Base-by-base conservation (phyloP, 2,113 vertebrate genomes). In the Syngnathoides biaculeatus region DNA sequence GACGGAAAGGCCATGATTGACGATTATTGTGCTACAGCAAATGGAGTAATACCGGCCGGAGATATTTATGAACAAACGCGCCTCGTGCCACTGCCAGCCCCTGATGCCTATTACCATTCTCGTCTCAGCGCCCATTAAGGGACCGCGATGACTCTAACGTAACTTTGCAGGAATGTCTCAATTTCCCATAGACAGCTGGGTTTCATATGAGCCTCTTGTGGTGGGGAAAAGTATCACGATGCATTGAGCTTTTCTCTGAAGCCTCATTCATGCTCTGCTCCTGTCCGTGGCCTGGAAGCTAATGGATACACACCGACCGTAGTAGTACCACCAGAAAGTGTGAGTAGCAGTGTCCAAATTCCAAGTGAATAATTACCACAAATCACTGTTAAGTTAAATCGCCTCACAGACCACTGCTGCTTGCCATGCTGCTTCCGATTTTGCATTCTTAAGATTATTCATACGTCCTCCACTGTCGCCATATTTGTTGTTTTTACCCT, bases 21-120 rank as follows among this genome's bases (percentile, higher is more conserved):
- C 90, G 88, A 90, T 90, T 88, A 89, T 87, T 82, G 84, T 87
- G 89, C 80, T 85, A 86, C 85, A 72, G 84, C 79, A 76, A 86
- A 83, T 86, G 81, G 85, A 90, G 90, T 90, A 92, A 91, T 83
- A 79, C 86, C 79, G 79, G 82, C 85, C 80, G 76, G 73, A 81
- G 86, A 89, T 91, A 92, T 92, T 92, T 91, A 92, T 92, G 90
- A 92, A 90, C 88, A 88, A 87, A 91, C 85, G 90, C 73, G 45
- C 76, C 77, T 74, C 40, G 72, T 70, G 81, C 84, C 79, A 80
- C 72, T 86, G 84, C 87, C 86, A 85, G 77, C 84, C 64, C 83
- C 72, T 3, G 69, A 78, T 72, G 48, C 78, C 80, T 83, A 88
- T 88, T 79, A 78, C 79, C 72, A 71, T 84, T 85, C 79, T 82